Evolutionary conservation across 2,797 vertebrate species (phyloP), one percentile per base, ranked within the genome.

Genomic region (Pogonophryne albipinna): DNA sequence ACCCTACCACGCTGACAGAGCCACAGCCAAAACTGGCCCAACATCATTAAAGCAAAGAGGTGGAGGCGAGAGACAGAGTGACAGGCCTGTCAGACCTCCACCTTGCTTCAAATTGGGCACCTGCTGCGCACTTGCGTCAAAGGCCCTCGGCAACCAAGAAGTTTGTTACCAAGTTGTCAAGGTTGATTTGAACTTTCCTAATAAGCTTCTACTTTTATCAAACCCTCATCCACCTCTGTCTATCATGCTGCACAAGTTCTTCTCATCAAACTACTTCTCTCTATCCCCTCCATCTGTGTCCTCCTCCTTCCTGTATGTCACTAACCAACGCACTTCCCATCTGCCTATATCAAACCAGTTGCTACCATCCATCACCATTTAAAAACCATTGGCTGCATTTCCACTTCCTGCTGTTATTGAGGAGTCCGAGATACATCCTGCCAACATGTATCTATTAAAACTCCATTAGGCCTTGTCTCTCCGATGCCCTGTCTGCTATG

Each of bases 361-460:
- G 66, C 70, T 23, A 38, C 65, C 57, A 93, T 92, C 85, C 76
- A 79, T 94, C 91, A 89, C 83, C 77, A 85, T 87, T 88, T 85
- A 93, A 85, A 91, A 90, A 50, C 53, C 82, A 80, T 90, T 81
- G 85, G 85, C 84, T 85, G 67, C 71, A 74, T 85, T 80, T 88
- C 87, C 65, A 86, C 83, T 80, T 90, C 90, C 89, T 91, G 87
- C 86, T 88, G 85, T 88, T 91, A 89, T 76, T 79, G 84, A 82
- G 69, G 63, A 84, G 76, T 66, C 86, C 13, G 67, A 84, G 87
- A 80, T 76, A 88, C 87, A 89, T 89, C 86, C 85, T 85, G 88
- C 92, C 66, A 87, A 85, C 85, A 90, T 93, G 92, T 84, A 92
- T 93, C 93, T 91, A 93, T 95, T 95, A 94, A 92, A 91, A 88